These are phyloP conservation scores for Cephus rjabovi DNA, from an alignment of 2,888 invertebrate genomes.

Conservation along the genomic window DNA sequence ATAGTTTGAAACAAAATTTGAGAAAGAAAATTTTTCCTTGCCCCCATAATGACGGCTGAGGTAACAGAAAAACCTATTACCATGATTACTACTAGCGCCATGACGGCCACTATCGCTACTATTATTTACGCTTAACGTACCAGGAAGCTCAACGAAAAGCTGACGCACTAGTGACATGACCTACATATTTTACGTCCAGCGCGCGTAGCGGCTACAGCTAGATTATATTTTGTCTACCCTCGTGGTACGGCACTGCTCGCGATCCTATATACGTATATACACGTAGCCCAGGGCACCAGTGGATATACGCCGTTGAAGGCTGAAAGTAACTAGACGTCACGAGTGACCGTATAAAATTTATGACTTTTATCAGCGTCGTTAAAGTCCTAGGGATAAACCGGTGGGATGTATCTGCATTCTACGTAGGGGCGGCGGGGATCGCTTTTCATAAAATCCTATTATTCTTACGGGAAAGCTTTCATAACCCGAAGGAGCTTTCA, in stretches of 20 bases:
- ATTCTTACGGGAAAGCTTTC: background rate
- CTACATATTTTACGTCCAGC: background rate
- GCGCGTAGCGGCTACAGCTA: background rate
- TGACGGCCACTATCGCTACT: background rate
- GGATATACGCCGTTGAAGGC: too few species aligned
- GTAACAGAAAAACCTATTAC: background rate
- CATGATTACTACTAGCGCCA: background rate
- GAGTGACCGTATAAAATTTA: too few species aligned
- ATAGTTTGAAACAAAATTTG: background rate
- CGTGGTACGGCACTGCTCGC: background rate
- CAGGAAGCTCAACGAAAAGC: background rate
- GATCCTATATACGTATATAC: background rate
- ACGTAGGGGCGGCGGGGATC: too few species aligned
- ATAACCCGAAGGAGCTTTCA: background rate
- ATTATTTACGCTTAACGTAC: background rate
- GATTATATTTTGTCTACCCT: background rate
- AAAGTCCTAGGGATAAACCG: too few species aligned
- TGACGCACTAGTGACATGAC: background rate
- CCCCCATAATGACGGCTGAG: background rate
- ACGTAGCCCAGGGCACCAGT: too few species aligned
- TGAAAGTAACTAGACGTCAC: too few species aligned
- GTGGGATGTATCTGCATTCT: too few species aligned
- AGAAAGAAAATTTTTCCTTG: background rate
- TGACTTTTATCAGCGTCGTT: too few species aligned
- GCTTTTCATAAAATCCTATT: background rate